Conservation (phyloP, 2,797 vertebrate species). For the Neomorphus geoffroyi region DNA sequence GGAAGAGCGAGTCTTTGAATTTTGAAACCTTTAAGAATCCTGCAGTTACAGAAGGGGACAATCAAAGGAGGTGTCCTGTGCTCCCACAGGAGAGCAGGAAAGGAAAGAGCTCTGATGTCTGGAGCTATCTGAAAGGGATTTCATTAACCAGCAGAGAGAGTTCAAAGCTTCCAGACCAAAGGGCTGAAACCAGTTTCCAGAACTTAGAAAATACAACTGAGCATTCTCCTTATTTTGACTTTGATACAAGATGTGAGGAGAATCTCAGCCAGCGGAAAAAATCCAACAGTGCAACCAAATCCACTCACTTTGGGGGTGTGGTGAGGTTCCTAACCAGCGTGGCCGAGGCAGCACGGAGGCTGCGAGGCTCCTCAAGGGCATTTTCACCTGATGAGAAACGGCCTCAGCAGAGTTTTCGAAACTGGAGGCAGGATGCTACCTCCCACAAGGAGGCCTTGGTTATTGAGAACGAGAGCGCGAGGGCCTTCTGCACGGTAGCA, state of each 20-base stretch:
- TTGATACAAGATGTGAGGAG: constrained; percentile 77
- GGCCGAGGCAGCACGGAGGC: constrained; percentile 86
- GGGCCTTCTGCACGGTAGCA: constrained; percentile 3
- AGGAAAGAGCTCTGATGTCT: constrained; percentile 85
- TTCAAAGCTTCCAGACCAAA: constrained; percentile 80
- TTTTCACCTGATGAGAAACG: constrained; percentile 82
- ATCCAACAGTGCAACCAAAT: constrained; percentile 76
- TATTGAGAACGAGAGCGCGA: constrained; percentile 11
- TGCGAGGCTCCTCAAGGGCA: constrained; percentile 82
- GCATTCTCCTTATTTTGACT: constrained; percentile 76
- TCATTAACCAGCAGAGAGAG: constrained; percentile 82
- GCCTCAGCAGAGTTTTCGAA: constrained; percentile 68
- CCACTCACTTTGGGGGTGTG: constrained; percentile 82
- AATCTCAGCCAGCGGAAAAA: constrained; percentile 71
- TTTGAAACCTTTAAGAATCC: constrained; percentile 77
- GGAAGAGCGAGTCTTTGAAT: constrained; percentile 75
- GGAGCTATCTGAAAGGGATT: constrained; percentile 89
- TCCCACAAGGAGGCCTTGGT: constrained; percentile 43
- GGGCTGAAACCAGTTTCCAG: constrained; percentile 81
- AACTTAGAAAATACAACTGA: constrained; percentile 80
- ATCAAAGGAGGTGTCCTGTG: constrained; percentile 71
- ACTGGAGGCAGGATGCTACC: constrained; percentile 23
- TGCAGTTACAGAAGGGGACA: constrained; percentile 73
- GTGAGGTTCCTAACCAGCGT: constrained; percentile 88
- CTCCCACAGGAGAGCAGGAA: constrained; percentile 71